Conservation (phyloP, 2,888 invertebrate species). For the Therioaphis trifolii region DNA sequence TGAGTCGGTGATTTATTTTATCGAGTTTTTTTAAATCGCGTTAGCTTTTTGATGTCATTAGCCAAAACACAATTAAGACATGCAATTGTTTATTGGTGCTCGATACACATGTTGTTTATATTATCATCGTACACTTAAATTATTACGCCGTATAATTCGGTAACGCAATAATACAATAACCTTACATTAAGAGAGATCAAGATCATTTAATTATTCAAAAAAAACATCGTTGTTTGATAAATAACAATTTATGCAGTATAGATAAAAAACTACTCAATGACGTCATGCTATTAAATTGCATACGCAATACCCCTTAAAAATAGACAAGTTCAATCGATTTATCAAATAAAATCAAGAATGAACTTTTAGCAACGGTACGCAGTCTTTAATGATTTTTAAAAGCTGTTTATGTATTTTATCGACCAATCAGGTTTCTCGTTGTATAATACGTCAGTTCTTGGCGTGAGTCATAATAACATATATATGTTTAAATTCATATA, state of each 20-base stretch:
- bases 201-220: neutral
- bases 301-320: slow-evolving; percentile 9
- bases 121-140: too few species aligned
- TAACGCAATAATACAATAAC: neutral
- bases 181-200: neutral
- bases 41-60: too few species aligned
- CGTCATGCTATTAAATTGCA: slow-evolving; percentile 18
- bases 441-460: slow-evolving; percentile 45
- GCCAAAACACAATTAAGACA: too few species aligned
- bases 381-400: slow-evolving; percentile 15
- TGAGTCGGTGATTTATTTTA: too few species aligned
- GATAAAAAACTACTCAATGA: neutral
- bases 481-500: slow-evolving; percentile 34
- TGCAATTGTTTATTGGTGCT: too few species aligned
- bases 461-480: slow-evolving; percentile 51
- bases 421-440: slow-evolving; percentile 49
- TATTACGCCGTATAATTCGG: neutral
- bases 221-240: neutral
- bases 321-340: neutral
- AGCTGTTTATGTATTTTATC: slow-evolving; percentile 31
- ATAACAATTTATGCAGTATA: neutral
- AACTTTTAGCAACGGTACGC: neutral
- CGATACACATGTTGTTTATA: too few species aligned
- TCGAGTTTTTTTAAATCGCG: too few species aligned
- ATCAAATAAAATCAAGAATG: neutral